phyloP scores from a whole-genome alignment of 2,888 invertebrate species.

The Drosophila subsilvestris region DNA sequence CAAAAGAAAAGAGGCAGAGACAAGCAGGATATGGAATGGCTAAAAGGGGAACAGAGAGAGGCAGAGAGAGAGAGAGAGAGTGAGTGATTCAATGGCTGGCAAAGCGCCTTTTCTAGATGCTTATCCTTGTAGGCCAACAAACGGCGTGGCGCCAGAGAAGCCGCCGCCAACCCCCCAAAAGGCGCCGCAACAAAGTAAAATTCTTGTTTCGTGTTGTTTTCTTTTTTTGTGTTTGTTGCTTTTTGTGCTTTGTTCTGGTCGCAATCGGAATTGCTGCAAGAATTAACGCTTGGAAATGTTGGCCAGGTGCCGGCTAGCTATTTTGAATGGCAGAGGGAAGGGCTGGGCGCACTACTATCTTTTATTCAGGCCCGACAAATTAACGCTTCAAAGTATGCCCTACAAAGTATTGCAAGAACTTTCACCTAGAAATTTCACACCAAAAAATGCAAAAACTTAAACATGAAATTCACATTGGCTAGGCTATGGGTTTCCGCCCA shows the following conservation, averaged over 20 bases:
- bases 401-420: neutral
- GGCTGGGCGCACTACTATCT: neutral
- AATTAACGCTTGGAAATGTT: conserved; percentile 36
- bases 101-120: conserved; percentile 69
- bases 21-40: conserved; percentile 5
- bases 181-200: conserved; percentile 51
- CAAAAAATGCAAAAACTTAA: neutral
- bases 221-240: conserved; percentile 4
- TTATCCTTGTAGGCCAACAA: conserved; percentile 67
- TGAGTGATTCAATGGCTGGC: conserved; percentile 63
- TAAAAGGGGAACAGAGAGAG: neutral
- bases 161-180: conserved; percentile 44
- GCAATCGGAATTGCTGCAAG: conserved; percentile 44
- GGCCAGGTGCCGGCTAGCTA: conserved; percentile 49
- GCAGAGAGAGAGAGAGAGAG: conserved; percentile 8
- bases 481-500: neutral
- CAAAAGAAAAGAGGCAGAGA: conserved; percentile 28
- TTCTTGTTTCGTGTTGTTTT: conserved; percentile 39
- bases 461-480: neutral
- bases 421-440: neutral
- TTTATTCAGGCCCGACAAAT: conserved; percentile 23
- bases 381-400: conserved; percentile 28
- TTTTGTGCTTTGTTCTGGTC: conserved; percentile 30
- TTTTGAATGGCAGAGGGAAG: conserved; percentile 25
- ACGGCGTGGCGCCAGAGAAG: conserved; percentile 5